These are phyloP conservation scores for Seriola dumerili DNA, from an alignment of 2,113 vertebrate genomes.

Conservation along the genomic window DNA sequence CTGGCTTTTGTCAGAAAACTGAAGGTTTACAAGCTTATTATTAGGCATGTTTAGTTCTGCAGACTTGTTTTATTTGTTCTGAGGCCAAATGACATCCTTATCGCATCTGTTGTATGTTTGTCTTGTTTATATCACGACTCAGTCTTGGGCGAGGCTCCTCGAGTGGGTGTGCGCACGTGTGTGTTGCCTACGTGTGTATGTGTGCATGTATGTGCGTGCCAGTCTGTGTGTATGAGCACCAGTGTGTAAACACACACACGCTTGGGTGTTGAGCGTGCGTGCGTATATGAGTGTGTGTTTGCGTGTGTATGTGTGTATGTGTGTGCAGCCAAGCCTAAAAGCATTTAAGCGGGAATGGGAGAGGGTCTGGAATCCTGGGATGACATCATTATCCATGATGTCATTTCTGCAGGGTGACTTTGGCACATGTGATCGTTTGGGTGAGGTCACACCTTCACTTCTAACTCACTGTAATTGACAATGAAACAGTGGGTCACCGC, in stretches of 20 bases:
- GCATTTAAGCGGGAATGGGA: conserved; percentile 80
- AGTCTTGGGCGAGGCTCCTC: conserved; percentile 72
- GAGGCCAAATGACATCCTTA: conserved; percentile 79
- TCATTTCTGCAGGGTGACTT: conserved; percentile 86
- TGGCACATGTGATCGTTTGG: conserved; percentile 78
- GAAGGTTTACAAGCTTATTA: conserved; percentile 69
- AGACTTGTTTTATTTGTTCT: conserved; percentile 75
- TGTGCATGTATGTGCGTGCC: conserved; percentile 9
- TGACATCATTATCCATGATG: conserved; percentile 86
- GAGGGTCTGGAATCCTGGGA: conserved; percentile 82
- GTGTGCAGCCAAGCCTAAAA: conserved; percentile 77
- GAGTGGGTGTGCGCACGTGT: conserved; percentile 50
- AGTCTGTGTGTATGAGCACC: conserved; percentile 22
- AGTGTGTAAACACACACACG: conserved; percentile 2
- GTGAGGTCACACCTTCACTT: conserved; percentile 80
- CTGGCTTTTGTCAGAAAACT: conserved; percentile 75
- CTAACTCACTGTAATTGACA: conserved; percentile 78
- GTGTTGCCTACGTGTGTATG: not conserved
- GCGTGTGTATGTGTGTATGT: conserved; percentile 7
- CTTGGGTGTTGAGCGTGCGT: not conserved
- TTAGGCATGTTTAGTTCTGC: conserved; percentile 69
- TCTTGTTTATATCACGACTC: conserved; percentile 81
- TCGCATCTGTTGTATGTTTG: conserved; percentile 81
- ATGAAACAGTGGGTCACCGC: conserved; percentile 56
- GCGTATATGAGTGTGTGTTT: conserved; percentile 14